These are phyloP conservation scores for Globodera rostochiensis DNA, from an alignment of 1,140 invertebrate species.

Conservation along the genomic window DNA sequence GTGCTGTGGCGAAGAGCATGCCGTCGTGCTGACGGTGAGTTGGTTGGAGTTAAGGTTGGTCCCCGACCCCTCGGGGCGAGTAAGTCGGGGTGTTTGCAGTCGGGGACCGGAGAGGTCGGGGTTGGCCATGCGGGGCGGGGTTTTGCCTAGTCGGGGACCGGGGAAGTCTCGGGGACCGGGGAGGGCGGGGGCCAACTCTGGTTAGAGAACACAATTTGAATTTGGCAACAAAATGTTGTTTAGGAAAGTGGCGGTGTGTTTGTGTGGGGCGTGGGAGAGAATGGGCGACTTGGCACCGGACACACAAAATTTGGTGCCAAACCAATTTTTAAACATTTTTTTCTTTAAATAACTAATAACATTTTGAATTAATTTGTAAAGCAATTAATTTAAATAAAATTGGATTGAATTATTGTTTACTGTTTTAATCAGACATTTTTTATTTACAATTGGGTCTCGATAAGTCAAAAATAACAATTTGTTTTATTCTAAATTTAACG, in stretches of 20 bases:
- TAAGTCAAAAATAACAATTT: background rate
- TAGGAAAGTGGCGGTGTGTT: constrained; percentile 72
- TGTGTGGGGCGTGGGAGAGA: constrained; percentile 74
- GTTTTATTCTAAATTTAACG: too few relatives aligned
- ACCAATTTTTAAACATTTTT: background rate
- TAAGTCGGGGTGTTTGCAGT: too few relatives aligned
- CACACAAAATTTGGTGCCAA: constrained; percentile 60
- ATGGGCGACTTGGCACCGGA: constrained; percentile 74
- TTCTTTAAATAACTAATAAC: background rate
- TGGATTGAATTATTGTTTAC: background rate
- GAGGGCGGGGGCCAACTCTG: background rate
- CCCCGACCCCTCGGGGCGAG: too few relatives aligned
- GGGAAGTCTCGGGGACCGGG: background rate
- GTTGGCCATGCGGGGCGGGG: too few relatives aligned
- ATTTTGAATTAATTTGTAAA: background rate
- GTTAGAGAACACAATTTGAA: background rate
- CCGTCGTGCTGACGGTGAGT: constrained; percentile 70
- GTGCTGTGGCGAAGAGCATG: constrained; percentile 74
- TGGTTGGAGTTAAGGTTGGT: background rate
- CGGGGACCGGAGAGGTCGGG: too few relatives aligned
- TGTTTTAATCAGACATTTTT: background rate
- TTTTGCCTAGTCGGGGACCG: too few relatives aligned
- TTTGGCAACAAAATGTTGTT: constrained; percentile 33
- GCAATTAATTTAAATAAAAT: background rate
- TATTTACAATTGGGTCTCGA: background rate